Evolutionary conservation across 2,113 vertebrate species (phyloP), one percentile per base, ranked within the genome.

Genomic region (Glaucomys volans): DNA sequence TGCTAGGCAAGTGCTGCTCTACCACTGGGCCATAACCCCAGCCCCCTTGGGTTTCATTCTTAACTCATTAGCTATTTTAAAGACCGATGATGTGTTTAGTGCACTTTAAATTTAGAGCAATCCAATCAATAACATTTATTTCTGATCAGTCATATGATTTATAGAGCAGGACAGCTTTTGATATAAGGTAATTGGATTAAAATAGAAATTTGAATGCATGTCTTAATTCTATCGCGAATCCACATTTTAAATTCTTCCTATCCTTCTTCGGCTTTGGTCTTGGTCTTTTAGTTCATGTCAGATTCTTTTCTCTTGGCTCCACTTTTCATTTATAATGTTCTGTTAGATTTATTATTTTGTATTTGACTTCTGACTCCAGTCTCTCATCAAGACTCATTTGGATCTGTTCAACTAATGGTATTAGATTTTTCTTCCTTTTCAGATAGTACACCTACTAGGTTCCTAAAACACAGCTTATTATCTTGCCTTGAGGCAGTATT

Each of bases 241-340:
- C 9, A 54, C 2, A 3, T 37, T 57, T 82, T 92, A 74, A 57
- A 67, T 76, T 62, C 37, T 26, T 92, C 6, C 0, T 59, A 24
- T 71, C 22, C 37, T 95, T 90, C 74, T 93, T 54, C 5, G 40
- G 11, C 67, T 89, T 20, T 92, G 72, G 9, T 91, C 18, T 94
- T 90, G 22, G 30, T 90, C 28, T 13, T 90, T 2, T 77, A 59
- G 9, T 76, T 95, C 57, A 62, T 83, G 26, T 87, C 57, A 52
- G n/a, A 24, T 91, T 95, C 32, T 87, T 91, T 96, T 94, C 35
- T 94, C 32, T 91, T 94, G 32, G 3, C n/a, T 95, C 37, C 8
- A 50, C 10, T 91, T 95, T 30, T 57, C 20, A 37, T 82, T 96
- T 95, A 54, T 95, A 67, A 67, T 95, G n/a, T 85, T 91, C 28